Percentiles rank a stretch among this genome's conserved stretches.
Evolutionary conservation across 2,113 vertebrate species (phyloP).

Genomic region (Lasiurus cinereus): DNA sequence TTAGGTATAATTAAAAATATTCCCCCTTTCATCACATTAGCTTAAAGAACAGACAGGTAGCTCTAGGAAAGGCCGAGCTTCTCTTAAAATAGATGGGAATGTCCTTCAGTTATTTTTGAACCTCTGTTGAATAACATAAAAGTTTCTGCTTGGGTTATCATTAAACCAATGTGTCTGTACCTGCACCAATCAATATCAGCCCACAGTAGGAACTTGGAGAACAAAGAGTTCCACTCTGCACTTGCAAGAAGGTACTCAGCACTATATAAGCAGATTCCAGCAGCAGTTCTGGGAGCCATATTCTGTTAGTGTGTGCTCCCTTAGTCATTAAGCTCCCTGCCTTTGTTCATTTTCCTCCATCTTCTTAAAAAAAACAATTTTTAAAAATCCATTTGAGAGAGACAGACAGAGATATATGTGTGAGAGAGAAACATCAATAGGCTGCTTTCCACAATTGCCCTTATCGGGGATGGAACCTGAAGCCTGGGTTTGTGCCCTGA

Average conservation of each 20-base stretch:
- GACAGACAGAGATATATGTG: background rate
- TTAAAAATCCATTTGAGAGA: background rate
- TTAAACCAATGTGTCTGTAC: background rate
- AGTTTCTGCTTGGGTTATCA: background rate
- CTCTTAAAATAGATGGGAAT: background rate
- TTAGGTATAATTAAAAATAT: conserved; percentile 1
- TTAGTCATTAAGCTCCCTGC: background rate
- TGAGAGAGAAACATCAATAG: background rate
- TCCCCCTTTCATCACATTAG: conserved; percentile 1
- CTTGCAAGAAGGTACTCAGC: background rate
- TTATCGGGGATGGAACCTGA: background rate
- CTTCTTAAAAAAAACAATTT: background rate
- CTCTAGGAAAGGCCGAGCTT: background rate
- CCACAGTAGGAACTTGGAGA: background rate
- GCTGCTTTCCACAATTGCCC: background rate
- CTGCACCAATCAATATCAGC: background rate
- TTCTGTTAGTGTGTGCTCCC: background rate
- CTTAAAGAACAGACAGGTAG: background rate
- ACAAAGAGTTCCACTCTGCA: background rate
- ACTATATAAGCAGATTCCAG: background rate
- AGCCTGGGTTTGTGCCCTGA: no score
- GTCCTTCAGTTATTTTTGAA: background rate
- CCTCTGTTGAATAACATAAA: background rate
- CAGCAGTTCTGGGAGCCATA: background rate
- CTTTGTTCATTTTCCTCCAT: background rate